Evolutionary conservation across 2,113 vertebrate genomes (phyloP).

Genomic region (Rhabdornis inornatus): DNA sequence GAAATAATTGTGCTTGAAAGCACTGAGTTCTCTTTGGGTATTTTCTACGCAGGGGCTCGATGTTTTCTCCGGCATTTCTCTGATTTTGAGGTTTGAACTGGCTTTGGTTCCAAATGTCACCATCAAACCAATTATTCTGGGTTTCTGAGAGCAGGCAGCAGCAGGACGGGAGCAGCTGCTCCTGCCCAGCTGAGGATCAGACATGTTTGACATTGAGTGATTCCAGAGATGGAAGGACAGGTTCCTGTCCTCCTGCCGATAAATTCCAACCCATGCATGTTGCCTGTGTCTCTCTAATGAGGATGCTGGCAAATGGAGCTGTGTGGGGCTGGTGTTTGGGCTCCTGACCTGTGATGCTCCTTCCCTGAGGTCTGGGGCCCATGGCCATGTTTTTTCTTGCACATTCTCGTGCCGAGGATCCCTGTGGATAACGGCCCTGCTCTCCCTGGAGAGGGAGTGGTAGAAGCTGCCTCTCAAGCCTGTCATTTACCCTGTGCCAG

Average conservation of each 20-base stretch:
- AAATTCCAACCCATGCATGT: neutral
- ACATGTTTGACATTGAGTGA: neutral
- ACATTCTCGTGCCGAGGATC: neutral
- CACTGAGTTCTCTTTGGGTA: accelerated
- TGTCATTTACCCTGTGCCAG: neutral
- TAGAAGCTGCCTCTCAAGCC: neutral
- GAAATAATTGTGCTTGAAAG: neutral
- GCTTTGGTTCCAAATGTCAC: neutral
- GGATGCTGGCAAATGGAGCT: neutral
- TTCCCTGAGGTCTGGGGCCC: accelerated
- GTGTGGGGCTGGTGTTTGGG: neutral
- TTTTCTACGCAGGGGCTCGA: neutral
- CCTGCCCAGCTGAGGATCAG: neutral
- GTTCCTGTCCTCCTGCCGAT: neutral
- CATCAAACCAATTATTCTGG: neutral
- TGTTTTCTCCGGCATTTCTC: neutral
- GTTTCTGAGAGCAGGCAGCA: neutral
- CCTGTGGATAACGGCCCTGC: neutral
- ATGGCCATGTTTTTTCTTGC: accelerated
- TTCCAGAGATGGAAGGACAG: neutral
- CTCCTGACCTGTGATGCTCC: neutral
- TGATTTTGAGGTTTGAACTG: neutral
- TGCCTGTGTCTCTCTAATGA: neutral
- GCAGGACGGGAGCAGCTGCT: neutral
- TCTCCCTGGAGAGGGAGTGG: neutral